phyloP scores from a whole-genome alignment of 2,797 vertebrate species.

The Pygocentrus nattereri region DNA sequence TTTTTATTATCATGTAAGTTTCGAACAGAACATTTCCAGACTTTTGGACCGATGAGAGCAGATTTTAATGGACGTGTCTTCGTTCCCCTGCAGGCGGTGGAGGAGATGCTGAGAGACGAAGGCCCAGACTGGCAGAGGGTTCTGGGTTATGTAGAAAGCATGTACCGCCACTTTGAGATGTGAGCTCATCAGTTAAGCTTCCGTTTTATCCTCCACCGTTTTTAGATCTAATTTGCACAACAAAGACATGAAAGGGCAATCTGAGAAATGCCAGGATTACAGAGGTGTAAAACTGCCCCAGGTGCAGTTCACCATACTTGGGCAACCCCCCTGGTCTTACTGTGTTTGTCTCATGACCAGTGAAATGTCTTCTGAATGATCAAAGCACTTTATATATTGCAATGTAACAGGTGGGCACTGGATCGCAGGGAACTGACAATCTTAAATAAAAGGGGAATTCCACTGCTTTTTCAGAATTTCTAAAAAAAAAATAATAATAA shows the following conservation, averaged over 20 bases:
- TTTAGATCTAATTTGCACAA: not conserved
- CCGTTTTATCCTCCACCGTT: not conserved
- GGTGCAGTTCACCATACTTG: no score
- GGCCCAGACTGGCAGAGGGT: constrained; percentile 88
- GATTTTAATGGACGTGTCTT: not conserved
- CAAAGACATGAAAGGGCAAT: not conserved
- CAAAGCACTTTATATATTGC: not conserved
- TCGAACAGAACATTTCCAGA: no score
- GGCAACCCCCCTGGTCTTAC: no score
- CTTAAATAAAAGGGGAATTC: not conserved
- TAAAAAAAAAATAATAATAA: no score
- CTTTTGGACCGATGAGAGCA: not conserved
- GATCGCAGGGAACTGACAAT: not conserved
- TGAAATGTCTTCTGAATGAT: not conserved
- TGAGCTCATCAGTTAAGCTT: constrained; percentile 55
- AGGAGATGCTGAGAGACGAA: constrained; percentile 81
- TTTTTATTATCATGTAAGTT: no score
- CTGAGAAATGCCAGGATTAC: not conserved
- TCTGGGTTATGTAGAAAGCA: constrained; percentile 83
- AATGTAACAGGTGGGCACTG: not conserved
- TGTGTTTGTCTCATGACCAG: not conserved
- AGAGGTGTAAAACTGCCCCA: not conserved
- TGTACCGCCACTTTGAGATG: constrained; percentile 87
- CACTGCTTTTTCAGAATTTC: not conserved
- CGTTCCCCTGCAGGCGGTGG: constrained; percentile 71